phyloP scores from a whole-genome alignment of 2,113 vertebrate genomes.

The Odontesthes bonariensis region DNA sequence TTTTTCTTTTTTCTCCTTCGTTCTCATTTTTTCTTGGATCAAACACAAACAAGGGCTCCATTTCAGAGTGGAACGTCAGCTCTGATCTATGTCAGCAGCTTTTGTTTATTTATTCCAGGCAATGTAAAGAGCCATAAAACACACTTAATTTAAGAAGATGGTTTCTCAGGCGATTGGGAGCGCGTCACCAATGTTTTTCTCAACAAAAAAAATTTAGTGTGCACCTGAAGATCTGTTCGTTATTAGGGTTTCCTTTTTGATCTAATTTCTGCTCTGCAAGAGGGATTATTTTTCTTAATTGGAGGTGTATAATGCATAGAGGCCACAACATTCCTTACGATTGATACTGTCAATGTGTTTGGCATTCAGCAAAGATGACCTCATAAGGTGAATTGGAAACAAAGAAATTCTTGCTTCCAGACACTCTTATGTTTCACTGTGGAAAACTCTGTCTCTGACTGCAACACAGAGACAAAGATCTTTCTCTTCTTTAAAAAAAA shows the following conservation, averaged over 20 bases:
- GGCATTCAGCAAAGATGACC: slow-evolving; percentile 41
- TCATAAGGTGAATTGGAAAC: slow-evolving; percentile 40
- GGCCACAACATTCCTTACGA: slow-evolving; percentile 39
- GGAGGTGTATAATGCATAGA: slow-evolving; percentile 38
- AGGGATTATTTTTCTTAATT: slow-evolving; percentile 46
- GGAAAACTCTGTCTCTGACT: slow-evolving; percentile 2
- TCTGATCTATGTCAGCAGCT: slow-evolving; percentile 59
- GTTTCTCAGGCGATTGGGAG: slow-evolving; percentile 20
- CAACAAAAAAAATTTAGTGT: neutral
- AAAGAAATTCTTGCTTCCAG: slow-evolving; percentile 17
- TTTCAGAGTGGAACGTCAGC: slow-evolving; percentile 65
- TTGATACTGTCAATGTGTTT: slow-evolving; percentile 57
- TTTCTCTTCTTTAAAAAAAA: neutral
- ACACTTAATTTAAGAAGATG: slow-evolving; percentile 25
- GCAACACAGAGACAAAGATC: slow-evolving; percentile 7
- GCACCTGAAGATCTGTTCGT: slow-evolving; percentile 63
- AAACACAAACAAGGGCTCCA: slow-evolving; percentile 64
- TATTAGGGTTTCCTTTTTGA: slow-evolving; percentile 52
- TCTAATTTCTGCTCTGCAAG: slow-evolving; percentile 38
- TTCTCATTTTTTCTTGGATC: slow-evolving; percentile 66
- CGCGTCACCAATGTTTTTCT: slow-evolving; percentile 14
- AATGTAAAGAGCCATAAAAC: slow-evolving; percentile 51
- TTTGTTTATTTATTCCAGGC: slow-evolving; percentile 55
- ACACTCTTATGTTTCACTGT: slow-evolving; percentile 19
- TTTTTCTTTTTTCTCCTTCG: slow-evolving; percentile 43